A percentile compares a stretch with the other conserved stretches of the same genome.
Conservation (phyloP, 2,797 vertebrate genomes). For the Gallinago solitaria region DNA sequence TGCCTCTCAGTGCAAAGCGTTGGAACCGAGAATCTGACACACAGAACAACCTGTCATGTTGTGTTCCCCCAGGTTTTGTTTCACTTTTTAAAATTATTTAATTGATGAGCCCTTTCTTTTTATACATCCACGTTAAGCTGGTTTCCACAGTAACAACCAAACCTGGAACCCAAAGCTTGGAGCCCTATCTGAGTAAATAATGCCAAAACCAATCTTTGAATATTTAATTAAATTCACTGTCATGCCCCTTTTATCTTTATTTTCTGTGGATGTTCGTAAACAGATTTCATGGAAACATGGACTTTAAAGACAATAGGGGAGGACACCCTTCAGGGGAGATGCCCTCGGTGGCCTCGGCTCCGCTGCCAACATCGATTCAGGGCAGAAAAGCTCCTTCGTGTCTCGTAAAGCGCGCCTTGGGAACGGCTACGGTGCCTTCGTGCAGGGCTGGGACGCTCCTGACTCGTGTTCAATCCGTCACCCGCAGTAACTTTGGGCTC, state of each 20-base stretch:
- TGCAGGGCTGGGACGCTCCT: no score
- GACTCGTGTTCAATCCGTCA: fast-evolving
- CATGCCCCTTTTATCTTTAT: not conserved
- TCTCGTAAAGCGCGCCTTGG: fast-evolving
- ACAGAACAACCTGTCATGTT: conserved; percentile 18
- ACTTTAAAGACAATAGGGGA: not conserved
- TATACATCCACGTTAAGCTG: conserved; percentile 19
- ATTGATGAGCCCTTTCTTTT: conserved; percentile 67
- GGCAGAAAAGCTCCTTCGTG: not conserved
- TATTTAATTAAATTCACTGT: conserved; percentile 30
- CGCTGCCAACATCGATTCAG: fast-evolving
- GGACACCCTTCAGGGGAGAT: not conserved
- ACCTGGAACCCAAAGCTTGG: conserved; percentile 28
- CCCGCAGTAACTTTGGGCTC: fast-evolving
- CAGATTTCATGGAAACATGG: not conserved
- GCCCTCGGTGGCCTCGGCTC: fast-evolving
- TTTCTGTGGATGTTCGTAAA: not conserved
- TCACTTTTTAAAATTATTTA: conserved; percentile 59
- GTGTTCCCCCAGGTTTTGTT: conserved; percentile 34
- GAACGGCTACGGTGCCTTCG: fast-evolving
- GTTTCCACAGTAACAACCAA: conserved; percentile 76
- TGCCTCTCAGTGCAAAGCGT: not conserved
- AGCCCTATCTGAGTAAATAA: conserved; percentile 64
- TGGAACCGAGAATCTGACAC: not conserved
- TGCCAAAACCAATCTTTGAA: conserved; percentile 14